These are phyloP conservation scores for Drosophila kuntzei DNA, from an alignment of 2,888 invertebrate species.

Conservation along the genomic window DNA sequence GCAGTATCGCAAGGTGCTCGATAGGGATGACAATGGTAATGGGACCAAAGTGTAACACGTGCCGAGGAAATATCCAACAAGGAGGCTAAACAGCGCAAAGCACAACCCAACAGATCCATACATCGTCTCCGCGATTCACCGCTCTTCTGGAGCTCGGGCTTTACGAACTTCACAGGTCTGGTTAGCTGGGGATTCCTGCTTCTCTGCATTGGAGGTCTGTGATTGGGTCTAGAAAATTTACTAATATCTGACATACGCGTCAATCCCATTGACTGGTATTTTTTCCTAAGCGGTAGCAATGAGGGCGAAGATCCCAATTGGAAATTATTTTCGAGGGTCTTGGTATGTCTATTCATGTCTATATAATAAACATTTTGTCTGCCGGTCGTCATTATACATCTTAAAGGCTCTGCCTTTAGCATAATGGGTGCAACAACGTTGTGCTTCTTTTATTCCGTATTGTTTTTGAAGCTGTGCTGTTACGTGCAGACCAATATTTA, in stretches of 20 bases:
- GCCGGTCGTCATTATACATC: slow-evolving; percentile 92
- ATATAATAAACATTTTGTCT: slow-evolving; percentile 92
- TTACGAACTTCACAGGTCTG: slow-evolving; percentile 94
- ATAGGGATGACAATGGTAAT: slow-evolving; percentile 76
- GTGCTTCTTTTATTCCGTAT: slow-evolving; percentile 92
- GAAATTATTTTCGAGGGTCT: slow-evolving; percentile 89
- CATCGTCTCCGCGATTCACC: slow-evolving; percentile 96
- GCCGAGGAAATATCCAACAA: slow-evolving; percentile 95
- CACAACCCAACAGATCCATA: slow-evolving; percentile 94
- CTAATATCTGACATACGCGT: slow-evolving; percentile 98
- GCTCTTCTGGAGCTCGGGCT: slow-evolving; percentile 97
- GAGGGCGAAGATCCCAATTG: slow-evolving; percentile 91
- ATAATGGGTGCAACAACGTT: slow-evolving; percentile 94
- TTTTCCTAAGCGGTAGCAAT: slow-evolving; percentile 92
- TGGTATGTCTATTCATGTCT: slow-evolving; percentile 91
- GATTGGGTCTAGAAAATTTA: slow-evolving; percentile 96
- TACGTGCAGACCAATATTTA: slow-evolving; percentile 97
- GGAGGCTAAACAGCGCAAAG: slow-evolving; percentile 91
- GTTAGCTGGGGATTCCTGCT: slow-evolving; percentile 96
- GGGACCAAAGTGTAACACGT: slow-evolving; percentile 90
- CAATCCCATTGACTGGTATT: slow-evolving; percentile 96
- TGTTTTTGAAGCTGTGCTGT: slow-evolving; percentile 97
- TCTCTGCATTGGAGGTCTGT: slow-evolving; percentile 92
- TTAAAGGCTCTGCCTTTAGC: slow-evolving; percentile 91
- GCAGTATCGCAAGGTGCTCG: slow-evolving; percentile 78